Conservation (phyloP, 2,113 vertebrate species). For the Aythya baeri region DNA sequence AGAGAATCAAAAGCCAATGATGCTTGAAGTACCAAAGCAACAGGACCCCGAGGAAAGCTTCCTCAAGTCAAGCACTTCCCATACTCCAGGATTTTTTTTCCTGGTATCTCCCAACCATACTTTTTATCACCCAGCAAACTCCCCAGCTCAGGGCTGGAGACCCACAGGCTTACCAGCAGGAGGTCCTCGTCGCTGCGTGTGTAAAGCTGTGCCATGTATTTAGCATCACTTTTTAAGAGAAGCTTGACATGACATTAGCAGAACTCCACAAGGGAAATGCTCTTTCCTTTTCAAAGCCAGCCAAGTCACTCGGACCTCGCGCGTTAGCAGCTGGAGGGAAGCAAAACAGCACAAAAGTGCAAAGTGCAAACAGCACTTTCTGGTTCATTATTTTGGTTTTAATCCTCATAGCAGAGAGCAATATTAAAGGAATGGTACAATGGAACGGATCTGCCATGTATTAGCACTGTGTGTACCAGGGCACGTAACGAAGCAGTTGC, state of each 20-base stretch:
- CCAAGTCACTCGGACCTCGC: background rate
- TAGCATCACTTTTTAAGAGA: background rate
- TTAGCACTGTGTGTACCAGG: background rate
- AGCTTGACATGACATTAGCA: background rate
- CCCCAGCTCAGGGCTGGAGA: background rate
- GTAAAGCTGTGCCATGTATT: background rate
- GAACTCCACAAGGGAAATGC: background rate
- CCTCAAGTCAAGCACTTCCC: background rate
- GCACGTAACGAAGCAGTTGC: background rate
- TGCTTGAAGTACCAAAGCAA: rapidly evolving
- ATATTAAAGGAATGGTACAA: background rate
- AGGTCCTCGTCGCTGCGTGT: background rate
- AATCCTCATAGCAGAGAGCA: background rate
- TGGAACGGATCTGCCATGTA: background rate
- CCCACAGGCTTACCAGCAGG: no score
- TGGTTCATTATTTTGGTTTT: background rate
- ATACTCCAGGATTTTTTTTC: background rate
- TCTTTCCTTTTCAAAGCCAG: background rate
- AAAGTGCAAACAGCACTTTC: background rate
- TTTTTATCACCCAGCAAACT: background rate
- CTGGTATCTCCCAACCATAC: rapidly evolving
- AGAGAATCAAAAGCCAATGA: background rate
- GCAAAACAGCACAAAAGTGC: background rate
- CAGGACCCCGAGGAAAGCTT: background rate
- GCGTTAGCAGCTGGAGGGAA: background rate